A percentile compares a stretch with the other conserved stretches of the same genome.
phyloP scores from a whole-genome alignment of 2,113 vertebrate species.

The Nycticorax nycticorax region DNA sequence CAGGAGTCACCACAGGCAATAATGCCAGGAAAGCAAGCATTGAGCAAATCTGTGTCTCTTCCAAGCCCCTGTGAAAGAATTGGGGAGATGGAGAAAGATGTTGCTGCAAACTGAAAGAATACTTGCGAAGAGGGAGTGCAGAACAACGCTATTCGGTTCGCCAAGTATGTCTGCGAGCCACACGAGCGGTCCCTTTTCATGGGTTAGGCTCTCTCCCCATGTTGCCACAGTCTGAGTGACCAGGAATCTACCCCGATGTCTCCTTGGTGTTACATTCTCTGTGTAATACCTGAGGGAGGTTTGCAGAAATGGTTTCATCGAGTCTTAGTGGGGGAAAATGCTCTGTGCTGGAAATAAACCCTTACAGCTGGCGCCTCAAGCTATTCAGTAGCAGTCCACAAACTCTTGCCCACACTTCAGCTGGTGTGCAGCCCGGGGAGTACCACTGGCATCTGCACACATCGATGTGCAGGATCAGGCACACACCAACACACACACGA shows the following conservation, averaged over 20 bases:
- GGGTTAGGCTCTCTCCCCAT: background rate
- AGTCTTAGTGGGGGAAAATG: background rate
- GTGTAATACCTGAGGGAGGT: background rate
- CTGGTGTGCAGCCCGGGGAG: background rate
- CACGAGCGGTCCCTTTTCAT: accelerated
- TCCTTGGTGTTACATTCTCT: background rate
- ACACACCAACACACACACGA: background rate
- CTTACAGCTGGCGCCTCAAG: background rate
- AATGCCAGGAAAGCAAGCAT: background rate
- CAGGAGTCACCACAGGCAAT: background rate
- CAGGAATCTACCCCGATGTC: background rate
- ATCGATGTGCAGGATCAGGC: background rate
- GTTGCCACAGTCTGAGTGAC: background rate
- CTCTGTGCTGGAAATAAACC: background rate
- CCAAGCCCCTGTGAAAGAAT: background rate
- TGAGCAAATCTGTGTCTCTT: background rate
- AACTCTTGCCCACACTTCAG: background rate
- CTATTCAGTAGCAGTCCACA: background rate
- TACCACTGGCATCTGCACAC: background rate
- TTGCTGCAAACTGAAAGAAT: background rate
- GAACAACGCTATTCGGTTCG: background rate
- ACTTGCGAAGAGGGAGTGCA: background rate
- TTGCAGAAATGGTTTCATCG: background rate
- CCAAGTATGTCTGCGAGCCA: background rate
- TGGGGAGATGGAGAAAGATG: background rate